These are phyloP conservation scores for Anoplolepis gracilipes DNA, from an alignment of 1,140 invertebrate species.

Conservation along the genomic window DNA sequence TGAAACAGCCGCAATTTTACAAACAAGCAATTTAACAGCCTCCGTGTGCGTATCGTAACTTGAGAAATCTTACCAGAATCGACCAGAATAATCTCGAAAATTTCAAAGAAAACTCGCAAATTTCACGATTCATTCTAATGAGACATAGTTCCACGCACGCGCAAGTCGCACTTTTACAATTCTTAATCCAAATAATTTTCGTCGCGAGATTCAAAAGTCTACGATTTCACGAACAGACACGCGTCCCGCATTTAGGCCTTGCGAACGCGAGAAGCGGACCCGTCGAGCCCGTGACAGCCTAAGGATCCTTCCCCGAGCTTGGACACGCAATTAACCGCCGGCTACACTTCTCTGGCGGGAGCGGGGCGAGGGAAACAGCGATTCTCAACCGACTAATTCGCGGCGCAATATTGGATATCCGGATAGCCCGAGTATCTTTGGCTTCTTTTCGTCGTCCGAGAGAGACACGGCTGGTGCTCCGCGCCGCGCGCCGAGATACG, in stretches of 20 bases:
- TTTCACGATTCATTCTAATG: neutral
- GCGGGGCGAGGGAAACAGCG: constrained; percentile 63
- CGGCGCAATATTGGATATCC: constrained; percentile 9
- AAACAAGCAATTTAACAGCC: neutral
- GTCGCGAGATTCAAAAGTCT: constrained; percentile 10
- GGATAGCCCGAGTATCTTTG: constrained; percentile 2
- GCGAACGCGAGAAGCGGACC: neutral
- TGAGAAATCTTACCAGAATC: neutral
- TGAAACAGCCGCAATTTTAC: neutral
- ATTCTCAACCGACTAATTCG: constrained; percentile 63
- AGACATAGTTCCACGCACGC: neutral
- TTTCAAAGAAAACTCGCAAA: neutral
- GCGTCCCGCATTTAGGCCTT: neutral
- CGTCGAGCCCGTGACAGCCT: constrained; percentile 76
- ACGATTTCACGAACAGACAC: neutral
- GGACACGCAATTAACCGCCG: constrained; percentile 84
- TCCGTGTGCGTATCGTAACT: no score
- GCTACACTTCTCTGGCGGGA: constrained; percentile 78
- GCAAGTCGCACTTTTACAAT: neutral
- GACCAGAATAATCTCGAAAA: neutral
- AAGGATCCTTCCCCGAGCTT: constrained; percentile 81
- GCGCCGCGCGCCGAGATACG: constrained; percentile 73
- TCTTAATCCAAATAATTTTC: constrained; percentile 3
- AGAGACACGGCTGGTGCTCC: constrained; percentile 65
- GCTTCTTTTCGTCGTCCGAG: constrained; percentile 37